A percentile compares a stretch with the other conserved stretches of the same genome.
Conservation (phyloP, 1,140 invertebrate genomes). For the Brachionus sp. region DNA sequence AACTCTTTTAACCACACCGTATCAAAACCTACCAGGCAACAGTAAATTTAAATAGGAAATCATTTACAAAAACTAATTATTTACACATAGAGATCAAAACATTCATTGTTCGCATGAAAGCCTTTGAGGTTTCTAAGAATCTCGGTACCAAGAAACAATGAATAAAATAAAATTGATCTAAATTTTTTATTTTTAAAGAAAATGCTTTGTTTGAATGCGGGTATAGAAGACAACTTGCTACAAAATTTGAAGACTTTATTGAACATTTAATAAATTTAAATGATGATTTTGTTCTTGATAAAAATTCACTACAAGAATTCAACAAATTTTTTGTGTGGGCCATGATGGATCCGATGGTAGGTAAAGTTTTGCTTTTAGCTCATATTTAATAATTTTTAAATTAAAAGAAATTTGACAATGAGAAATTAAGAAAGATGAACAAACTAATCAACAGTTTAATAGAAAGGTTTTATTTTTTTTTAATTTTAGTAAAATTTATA, state of each 20-base stretch:
- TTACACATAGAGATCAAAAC: not conserved
- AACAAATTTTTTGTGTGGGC: slow-evolving; percentile 22
- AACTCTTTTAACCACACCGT: not conserved
- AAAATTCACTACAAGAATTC: slow-evolving; percentile 4
- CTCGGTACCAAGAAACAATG: not conserved
- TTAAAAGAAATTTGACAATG: slow-evolving; percentile 29
- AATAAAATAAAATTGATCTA: not conserved
- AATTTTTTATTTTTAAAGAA: not conserved
- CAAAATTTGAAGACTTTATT: slow-evolving; percentile 31
- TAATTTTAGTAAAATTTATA: not conserved
- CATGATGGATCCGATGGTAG: slow-evolving; percentile 27
- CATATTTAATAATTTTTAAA: not conserved
- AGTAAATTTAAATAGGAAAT: not conserved
- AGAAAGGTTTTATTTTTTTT: not conserved
- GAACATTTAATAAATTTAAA: slow-evolving; percentile 16
- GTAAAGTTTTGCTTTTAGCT: not conserved
- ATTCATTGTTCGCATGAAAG: slow-evolving; percentile 7
- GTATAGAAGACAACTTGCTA: not conserved
- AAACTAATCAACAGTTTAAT: slow-evolving; percentile 5
- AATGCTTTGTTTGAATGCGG: slow-evolving; percentile 20
- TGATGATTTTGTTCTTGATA: slow-evolving; percentile 13
- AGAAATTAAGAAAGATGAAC: not conserved
- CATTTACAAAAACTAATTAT: not conserved
- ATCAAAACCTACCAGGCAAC: slow-evolving; percentile 14
- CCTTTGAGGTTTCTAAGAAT: slow-evolving; percentile 16